Conservation (phyloP, 2,113 vertebrate species). For the Clarias gariepinus region DNA sequence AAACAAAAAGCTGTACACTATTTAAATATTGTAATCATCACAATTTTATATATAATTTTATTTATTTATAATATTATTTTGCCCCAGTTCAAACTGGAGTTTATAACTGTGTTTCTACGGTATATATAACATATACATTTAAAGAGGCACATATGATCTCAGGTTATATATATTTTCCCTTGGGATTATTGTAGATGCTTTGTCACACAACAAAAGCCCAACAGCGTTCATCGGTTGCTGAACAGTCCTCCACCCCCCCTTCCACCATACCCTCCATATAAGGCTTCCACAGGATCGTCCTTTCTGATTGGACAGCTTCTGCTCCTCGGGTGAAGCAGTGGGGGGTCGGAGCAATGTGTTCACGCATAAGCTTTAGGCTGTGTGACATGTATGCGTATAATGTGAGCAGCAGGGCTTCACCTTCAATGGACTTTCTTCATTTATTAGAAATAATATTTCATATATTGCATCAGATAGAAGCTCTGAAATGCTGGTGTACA, state of each 20-base stretch:
- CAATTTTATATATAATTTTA: not conserved
- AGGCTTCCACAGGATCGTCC: conserved; percentile 42
- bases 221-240: conserved; percentile 35
- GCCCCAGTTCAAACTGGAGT: not conserved
- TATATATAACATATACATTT: not conserved
- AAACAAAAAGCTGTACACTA: not conserved
- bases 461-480: not conserved
- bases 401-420: not conserved
- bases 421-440: not conserved
- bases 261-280: conserved; percentile 50
- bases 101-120: not conserved
- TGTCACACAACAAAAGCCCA: conserved; percentile 47
- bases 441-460: not conserved
- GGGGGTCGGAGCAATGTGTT: conserved; percentile 27
- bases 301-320: conserved; percentile 49
- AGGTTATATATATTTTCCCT: conserved; percentile 14
- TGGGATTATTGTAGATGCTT: conserved; percentile 23
- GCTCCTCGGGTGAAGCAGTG: conserved; percentile 31
- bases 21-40: not conserved
- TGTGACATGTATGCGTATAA: conserved; percentile 25
- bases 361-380: conserved; percentile 38
- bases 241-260: not conserved
- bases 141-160: conserved; percentile 7
- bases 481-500: conserved; percentile 15
- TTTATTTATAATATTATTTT: too few species aligned